Evolutionary conservation across 2,797 vertebrate genomes (phyloP), one percentile per base, ranked within the genome.

Genomic region (Sebastes steindachneri): DNA sequence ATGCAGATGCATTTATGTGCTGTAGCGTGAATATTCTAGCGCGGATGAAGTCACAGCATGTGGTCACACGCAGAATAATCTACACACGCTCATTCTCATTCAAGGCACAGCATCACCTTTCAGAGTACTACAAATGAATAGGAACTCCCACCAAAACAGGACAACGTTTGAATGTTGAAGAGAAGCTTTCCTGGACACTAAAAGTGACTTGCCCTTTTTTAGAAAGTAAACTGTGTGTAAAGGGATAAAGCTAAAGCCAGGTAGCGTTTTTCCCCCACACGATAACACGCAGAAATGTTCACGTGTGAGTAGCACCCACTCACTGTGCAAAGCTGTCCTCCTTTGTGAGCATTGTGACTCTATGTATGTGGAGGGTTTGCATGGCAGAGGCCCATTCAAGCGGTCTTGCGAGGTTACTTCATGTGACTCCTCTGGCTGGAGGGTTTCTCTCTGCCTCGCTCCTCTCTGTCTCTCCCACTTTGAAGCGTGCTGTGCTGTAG

Each of bases 401-500:
- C 3, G 0, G 66, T 66, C 73, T 80, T 63, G n/a, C 45, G 59
- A 83, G 79, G 85, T 89, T 80, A 84, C 76, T 78, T 83, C 63
- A 21, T 82, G 83, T 88, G 75, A 85, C 77, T 90, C 29, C 1
- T 71, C 15, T 79, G 82, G 80, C 82, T 80, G 37, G 59, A 82
- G 81, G 83, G 55, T 75, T 75, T 84, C 68, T 80, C 73, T 88
- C 67, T 37, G 25, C 31, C 73, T 75, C 23, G 7, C 35, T 68
- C 51, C 83, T 68, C 53, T 77, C 75, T 17, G 33, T 83, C 77
- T 82, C 72, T 80, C 78, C 57, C 4, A 67, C 71, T 91, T 75
- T 87, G 82, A 83, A 82, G 78, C 28, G 65, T 82, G 80, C 67
- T 48, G 64, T 82, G 86, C 81, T 89, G 84, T 78, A 80, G 83